Base-by-base conservation (phyloP, 2,888 invertebrate genomes). In the Gymnosoma rotundatum region DNA sequence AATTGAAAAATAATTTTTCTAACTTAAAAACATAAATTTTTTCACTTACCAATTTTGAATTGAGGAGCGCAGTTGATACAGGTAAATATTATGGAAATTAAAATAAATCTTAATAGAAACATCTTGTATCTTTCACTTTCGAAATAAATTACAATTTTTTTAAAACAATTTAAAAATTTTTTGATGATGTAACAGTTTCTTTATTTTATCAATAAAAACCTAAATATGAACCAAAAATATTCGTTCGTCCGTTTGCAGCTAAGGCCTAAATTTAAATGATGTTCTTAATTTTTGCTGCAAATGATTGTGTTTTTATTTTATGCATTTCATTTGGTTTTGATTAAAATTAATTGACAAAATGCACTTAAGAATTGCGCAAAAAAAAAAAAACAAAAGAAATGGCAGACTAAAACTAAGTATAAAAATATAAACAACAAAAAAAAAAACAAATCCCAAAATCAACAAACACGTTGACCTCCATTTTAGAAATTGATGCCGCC, bases 1-100 rank as follows among this genome's bases (percentile, higher is more conserved):
- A 25, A 25, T 4, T 25, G 4, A 25, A 25, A 25, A 25, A 25
- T 25, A 25, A 25, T 4, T 25, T 36, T 50, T 14, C 58, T 52
- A 63, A 32, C n/a, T 38, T 52, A 8, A 36, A 20, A 12, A 42
- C 2, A 0, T 16, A 9, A 76, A 32, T 21, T 16, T 14, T 32
- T 8, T 42, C 38, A 73, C 86, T 86, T 76, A 87, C 87, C 87
- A 50, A 87, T 69, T 75, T 81, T 85, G 48, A 87, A 87, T 83
- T 85, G 60, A 12, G 73, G 61, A 56, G 72, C 64, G 20, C 78
- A 48, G 36, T 52, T 56, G 54, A 60, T 52, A 9, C 69, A 25
- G 0, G 18, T 25, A 36, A 48, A 54, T 73, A 32, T 48, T 56
- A 61, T 0, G 4, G 20, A 2, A 16, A 73, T n/a, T 67, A 74